Percentiles rank a stretch among this genome's conserved stretches.
Conservation (phyloP, 1,140 invertebrate species). For the Stratiolaelaps scimitus region DNA sequence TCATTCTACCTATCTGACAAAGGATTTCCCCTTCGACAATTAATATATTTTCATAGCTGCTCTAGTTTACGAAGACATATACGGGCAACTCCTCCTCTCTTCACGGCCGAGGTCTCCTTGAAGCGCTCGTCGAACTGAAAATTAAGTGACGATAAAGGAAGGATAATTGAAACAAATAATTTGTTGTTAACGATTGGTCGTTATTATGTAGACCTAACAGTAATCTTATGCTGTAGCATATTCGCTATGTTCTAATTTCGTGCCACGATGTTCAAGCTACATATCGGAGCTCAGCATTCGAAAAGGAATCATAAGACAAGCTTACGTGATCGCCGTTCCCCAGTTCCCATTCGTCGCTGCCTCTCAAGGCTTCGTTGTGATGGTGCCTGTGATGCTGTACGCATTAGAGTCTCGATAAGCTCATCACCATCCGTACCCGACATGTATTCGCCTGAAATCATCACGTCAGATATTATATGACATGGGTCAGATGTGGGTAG, state of each 20-base stretch:
- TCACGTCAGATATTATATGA: too few relatives aligned
- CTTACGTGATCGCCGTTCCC: slow-evolving; percentile 22
- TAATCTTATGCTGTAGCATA: too few relatives aligned
- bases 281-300: neutral
- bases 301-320: neutral
- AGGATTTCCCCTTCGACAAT: too few relatives aligned
- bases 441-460: slow-evolving; percentile 10
- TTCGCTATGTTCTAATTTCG: too few relatives aligned
- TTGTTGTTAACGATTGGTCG: too few relatives aligned
- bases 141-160: neutral
- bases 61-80: slow-evolving; percentile 13
- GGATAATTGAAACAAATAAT: too few relatives aligned
- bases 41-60: neutral
- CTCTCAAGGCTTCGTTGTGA: slow-evolving; percentile 11
- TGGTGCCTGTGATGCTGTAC: slow-evolving; percentile 7
- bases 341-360: slow-evolving; percentile 2
- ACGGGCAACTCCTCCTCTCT: slow-evolving; percentile 2
- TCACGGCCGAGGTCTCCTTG: slow-evolving; percentile 11
- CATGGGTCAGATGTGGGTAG: too few relatives aligned
- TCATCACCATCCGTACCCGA: slow-evolving; percentile 20
- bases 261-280: too few relatives aligned
- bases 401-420: slow-evolving; percentile 23
- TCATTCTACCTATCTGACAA: too few relatives aligned
- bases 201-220: too few relatives aligned
- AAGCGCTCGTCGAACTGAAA: slow-evolving; percentile 20